Evolutionary conservation across 1,140 invertebrate species (phyloP).

Genomic region (Scaptomyza hsui): DNA sequence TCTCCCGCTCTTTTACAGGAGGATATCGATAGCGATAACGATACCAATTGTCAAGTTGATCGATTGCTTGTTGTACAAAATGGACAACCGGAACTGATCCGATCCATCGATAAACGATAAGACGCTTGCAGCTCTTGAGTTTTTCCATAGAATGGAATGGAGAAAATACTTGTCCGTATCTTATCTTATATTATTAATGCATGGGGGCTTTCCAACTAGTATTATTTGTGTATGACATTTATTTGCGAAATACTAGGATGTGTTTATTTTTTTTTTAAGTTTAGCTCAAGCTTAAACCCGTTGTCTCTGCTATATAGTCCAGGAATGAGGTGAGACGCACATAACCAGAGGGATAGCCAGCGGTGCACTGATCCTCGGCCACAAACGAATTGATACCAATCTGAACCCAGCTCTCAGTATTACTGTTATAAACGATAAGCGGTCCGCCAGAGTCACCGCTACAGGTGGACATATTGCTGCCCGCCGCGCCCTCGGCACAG

Average conservation of each 20-base stretch:
- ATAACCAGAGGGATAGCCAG: slow-evolving; percentile 73
- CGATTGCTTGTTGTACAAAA: background rate
- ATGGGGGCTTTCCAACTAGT: slow-evolving; percentile 11
- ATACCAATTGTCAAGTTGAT: background rate
- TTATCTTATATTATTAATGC: slow-evolving; percentile 23
- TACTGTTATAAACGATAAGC: slow-evolving; percentile 39
- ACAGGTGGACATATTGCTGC: slow-evolving; percentile 73
- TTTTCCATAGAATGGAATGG: background rate
- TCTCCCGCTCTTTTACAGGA: background rate
- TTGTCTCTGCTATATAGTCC: slow-evolving; percentile 59
- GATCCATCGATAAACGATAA: background rate
- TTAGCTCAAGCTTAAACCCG: slow-evolving; percentile 40
- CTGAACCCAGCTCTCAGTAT: slow-evolving; percentile 49
- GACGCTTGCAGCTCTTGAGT: background rate
- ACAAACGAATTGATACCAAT: slow-evolving; percentile 83
- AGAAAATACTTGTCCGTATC: background rate
- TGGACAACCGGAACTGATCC: background rate
- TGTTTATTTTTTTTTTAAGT: background rate
- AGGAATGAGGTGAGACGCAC: slow-evolving; percentile 70
- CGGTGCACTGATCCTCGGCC: slow-evolving; percentile 72
- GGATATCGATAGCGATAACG: slow-evolving; percentile 10
- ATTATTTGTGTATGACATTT: slow-evolving; percentile 32
- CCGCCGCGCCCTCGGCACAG: slow-evolving; percentile 56
- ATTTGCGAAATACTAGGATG: slow-evolving; percentile 16
- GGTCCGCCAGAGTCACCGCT: slow-evolving; percentile 79